Conservation (phyloP, 2,888 invertebrate species). For the Megamerina dolium region DNA sequence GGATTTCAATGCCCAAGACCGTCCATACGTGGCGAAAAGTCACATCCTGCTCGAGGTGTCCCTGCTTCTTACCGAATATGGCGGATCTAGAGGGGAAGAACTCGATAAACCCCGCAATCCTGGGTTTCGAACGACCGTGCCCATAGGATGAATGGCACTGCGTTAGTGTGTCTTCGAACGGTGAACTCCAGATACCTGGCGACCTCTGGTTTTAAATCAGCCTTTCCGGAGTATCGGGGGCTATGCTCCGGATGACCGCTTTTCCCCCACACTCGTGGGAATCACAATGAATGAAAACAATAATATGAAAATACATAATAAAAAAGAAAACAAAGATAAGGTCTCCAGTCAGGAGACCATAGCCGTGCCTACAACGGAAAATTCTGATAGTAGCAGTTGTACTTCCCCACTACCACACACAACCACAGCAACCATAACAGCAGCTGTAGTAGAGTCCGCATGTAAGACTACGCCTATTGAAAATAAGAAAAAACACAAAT, state of each 20-base stretch:
- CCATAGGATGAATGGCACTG: constrained; percentile 11
- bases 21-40: constrained; percentile 9
- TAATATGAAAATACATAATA: no score
- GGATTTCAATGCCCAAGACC: no score
- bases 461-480: no score
- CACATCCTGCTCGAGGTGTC: constrained; percentile 12
- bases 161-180: constrained; percentile 12
- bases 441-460: not conserved
- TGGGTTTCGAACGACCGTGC: constrained; percentile 7
- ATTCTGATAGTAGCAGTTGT: not conserved
- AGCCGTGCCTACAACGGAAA: not conserved
- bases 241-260: constrained; percentile 9
- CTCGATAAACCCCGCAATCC: constrained; percentile 8
- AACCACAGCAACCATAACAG: not conserved
- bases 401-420: no score
- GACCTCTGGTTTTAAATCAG: constrained; percentile 7
- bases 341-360: not conserved
- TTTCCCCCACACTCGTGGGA: constrained; percentile 14
- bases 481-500: no score
- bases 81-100: constrained; percentile 11
- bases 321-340: not conserved
- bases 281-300: constrained; percentile 6
- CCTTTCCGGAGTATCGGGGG: constrained; percentile 7
- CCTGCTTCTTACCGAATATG: constrained; percentile 9
- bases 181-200: constrained; percentile 11